Evolutionary conservation across 1,140 invertebrate genomes (phyloP), one percentile per base, ranked within the genome.

Genomic region (Drosophila neocordata): DNA sequence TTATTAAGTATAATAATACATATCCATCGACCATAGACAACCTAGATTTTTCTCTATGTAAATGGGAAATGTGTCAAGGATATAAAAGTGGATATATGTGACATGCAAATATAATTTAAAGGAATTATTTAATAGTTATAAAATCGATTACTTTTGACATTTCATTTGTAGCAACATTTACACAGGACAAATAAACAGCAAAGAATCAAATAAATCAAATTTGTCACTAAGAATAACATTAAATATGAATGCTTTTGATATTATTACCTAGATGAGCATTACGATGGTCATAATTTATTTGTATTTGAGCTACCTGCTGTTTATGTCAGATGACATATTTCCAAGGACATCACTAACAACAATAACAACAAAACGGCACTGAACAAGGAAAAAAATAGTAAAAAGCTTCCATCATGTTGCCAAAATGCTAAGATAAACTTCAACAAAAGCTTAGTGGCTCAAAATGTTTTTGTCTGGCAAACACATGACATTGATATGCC

Each of bases 361-460:
- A n/a, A n/a, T 24, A 24, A 24, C 22, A 24, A 24, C 22, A 63
- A 38, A 31, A 31, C 7, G 6, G 27, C 9, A 38, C 51, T 24
- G 65, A 60, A 60, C 51, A 59, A 69, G 55, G 44, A 65, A 38
- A 65, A 65, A 53, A 69, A 63, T 60, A 71, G 61, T 41, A 64
- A 74, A 72, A 63, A 53, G 83, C 68, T 75, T 38, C 71, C 81
- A 82, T 76, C 83, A 87, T 82, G 87, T 87, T 74, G 57, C 55
- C 78, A 78, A 81, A 85, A 79, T 82, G 82, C 76, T 66, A 74
- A 82, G 82, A 87, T 82, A 82, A 88, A 82, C 79, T 87, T 88
- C 75, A 87, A 87, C 83, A 87, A 87, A 76, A 65, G 82, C 83
- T 87, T 88, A 87, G 75, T 79, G 83, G 79, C 79, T 87, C 83